Conservation (phyloP, 2,888 invertebrate species). For the Hirtodrosophila duncani region DNA sequence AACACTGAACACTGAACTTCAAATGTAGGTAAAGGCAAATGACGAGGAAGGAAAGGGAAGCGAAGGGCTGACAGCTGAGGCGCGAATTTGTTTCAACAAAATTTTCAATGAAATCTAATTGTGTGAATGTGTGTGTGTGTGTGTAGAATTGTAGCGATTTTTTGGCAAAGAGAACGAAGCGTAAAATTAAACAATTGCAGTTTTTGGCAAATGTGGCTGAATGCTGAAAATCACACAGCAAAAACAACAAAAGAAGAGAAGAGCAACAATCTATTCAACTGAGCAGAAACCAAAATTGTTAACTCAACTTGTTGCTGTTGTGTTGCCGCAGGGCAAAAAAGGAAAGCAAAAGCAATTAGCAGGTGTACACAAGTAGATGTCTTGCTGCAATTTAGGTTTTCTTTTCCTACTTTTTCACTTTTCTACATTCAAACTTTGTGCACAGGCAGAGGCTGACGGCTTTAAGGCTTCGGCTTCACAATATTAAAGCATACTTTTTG, state of each 20-base stretch:
- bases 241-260: conserved; percentile 1
- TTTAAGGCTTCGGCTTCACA: conserved; percentile 7
- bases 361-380: conserved; percentile 25
- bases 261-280: too few relatives aligned
- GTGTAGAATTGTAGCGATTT: conserved; percentile 16
- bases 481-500: conserved; percentile 24
- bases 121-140: too few relatives aligned
- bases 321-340: not conserved
- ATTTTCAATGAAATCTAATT: conserved; percentile 63
- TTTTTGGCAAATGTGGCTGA: conserved; percentile 16
- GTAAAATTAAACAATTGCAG: conserved; percentile 60
- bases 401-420: not conserved
- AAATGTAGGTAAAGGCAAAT: not conserved
- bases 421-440: conserved; percentile 29
- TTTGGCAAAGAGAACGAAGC: conserved; percentile 44
- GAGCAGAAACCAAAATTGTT: conserved; percentile 16
- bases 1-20: not conserved
- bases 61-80: conserved; percentile 13
- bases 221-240: conserved; percentile 40
- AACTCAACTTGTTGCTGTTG: conserved; percentile 37
- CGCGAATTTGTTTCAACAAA: conserved; percentile 38
- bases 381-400: conserved; percentile 1
- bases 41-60: not conserved
- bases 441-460: too few relatives aligned
- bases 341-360: too few relatives aligned